Conservation (phyloP, 2,113 vertebrate species). For the Lanius collurio region DNA sequence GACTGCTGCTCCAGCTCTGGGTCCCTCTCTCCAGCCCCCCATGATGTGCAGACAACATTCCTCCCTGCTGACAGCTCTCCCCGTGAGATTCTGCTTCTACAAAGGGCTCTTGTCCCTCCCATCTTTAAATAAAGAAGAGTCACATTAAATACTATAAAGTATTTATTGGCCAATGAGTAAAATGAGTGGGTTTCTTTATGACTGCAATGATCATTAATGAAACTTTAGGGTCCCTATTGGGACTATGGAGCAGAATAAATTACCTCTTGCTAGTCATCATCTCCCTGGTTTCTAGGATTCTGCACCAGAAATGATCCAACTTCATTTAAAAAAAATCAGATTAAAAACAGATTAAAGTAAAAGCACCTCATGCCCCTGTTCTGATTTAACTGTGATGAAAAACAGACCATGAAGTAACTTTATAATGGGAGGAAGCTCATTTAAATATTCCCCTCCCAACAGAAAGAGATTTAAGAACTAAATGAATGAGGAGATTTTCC, state of each 20-base stretch:
- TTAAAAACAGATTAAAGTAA: conserved; percentile 50
- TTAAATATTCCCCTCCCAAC: conserved; percentile 44
- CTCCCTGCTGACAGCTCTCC: background rate
- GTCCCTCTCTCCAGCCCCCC: background rate
- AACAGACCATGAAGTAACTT: conserved; percentile 48
- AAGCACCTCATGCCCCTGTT: conserved; percentile 26
- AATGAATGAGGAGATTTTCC: conserved; percentile 44
- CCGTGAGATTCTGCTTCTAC: background rate
- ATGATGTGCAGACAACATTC: accelerated
- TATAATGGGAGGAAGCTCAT: conserved; percentile 46
- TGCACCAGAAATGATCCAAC: conserved; percentile 13
- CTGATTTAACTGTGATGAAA: conserved; percentile 46
- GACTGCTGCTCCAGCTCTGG: accelerated
- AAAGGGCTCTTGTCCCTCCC: background rate
- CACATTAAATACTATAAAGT: background rate
- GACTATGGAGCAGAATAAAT: background rate
- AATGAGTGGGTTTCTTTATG: background rate
- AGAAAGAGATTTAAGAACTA: conserved; percentile 51
- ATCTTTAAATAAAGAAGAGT: background rate
- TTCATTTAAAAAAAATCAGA: conserved; percentile 41
- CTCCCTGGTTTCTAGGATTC: conserved; percentile 34
- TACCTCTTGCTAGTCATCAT: conserved; percentile 23
- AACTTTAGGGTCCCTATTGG: conserved; percentile 17
- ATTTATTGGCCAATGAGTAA: conserved; percentile 4
- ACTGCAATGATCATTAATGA: conserved; percentile 39